A percentile compares a stretch with the other conserved stretches of the same genome.
Evolutionary conservation across 2,113 vertebrate genomes (phyloP).

Genomic region (Corythornis madagascariensis): DNA sequence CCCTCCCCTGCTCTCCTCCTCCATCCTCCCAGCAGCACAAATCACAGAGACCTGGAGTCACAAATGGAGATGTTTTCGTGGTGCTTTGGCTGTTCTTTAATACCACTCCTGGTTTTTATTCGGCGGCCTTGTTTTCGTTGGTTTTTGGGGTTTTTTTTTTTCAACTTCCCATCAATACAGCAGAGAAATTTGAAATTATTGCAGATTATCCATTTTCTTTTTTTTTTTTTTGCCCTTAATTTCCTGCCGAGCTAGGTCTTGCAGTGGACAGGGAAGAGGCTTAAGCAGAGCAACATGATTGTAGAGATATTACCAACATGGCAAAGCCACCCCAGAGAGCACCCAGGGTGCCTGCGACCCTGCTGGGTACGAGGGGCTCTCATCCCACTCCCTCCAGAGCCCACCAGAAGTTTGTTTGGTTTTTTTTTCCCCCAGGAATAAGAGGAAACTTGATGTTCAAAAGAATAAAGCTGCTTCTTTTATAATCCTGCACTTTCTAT

Average conservation of each 20-base stretch:
- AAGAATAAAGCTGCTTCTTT: constrained; percentile 23
- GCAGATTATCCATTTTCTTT: neutral
- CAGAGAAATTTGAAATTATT: accelerated
- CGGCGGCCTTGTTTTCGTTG: neutral
- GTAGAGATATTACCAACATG: neutral
- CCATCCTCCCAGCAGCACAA: neutral
- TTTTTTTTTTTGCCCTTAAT: neutral
- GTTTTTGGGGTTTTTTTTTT: too few relatives aligned
- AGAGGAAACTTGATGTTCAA: neutral
- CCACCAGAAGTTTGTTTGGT: neutral
- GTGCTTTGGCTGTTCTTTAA: neutral
- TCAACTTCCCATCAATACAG: neutral
- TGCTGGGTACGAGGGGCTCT: accelerated
- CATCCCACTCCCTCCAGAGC: neutral
- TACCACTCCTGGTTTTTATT: neutral
- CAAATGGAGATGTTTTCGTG: too few relatives aligned
- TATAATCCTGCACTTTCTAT: constrained; percentile 30
- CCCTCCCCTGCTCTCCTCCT: neutral
- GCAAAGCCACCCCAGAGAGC: neutral
- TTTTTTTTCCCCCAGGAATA: neutral
- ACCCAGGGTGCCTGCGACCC: neutral
- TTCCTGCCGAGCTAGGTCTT: neutral
- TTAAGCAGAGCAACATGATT: neutral
- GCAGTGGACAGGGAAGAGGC: neutral
- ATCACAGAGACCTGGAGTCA: too few relatives aligned